Evolutionary conservation across 2,113 vertebrate genomes (phyloP).

Genomic region (Boulengeromyrus knoepffleri): DNA sequence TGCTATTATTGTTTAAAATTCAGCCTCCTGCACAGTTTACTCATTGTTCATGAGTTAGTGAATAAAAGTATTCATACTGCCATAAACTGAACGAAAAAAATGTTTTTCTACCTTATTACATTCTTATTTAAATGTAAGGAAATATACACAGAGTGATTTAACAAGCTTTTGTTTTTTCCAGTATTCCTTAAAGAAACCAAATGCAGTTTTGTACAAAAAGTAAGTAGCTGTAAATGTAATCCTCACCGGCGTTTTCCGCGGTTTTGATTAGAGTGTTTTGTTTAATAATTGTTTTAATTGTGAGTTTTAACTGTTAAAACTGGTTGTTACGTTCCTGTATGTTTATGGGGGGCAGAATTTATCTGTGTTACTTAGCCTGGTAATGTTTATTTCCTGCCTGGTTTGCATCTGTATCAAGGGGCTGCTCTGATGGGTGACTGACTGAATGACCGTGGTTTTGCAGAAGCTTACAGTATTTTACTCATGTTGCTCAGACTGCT

Average conservation of each 20-base stretch:
- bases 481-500: neutral
- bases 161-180: conserved; percentile 40
- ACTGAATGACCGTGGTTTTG: neutral
- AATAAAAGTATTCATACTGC: neutral
- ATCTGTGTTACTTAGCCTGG: neutral
- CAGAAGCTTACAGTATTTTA: neutral
- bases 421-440: neutral
- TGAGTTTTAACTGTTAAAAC: neutral
- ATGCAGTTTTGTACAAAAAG: conserved; percentile 86
- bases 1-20: neutral
- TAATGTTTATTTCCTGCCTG: neutral
- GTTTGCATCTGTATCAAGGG: neutral
- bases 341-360: neutral
- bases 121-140: neutral
- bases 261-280: neutral
- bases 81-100: neutral
- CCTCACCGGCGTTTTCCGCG: neutral
- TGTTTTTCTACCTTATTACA: neutral
- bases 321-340: neutral
- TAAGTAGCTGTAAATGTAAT: conserved; percentile 54
- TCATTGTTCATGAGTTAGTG: neutral
- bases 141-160: neutral
- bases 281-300: neutral
- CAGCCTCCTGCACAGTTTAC: neutral
- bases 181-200: conserved; percentile 91